Base-by-base conservation (phyloP, 2,888 invertebrate genomes). In the Gisinianus flammeolus region DNA sequence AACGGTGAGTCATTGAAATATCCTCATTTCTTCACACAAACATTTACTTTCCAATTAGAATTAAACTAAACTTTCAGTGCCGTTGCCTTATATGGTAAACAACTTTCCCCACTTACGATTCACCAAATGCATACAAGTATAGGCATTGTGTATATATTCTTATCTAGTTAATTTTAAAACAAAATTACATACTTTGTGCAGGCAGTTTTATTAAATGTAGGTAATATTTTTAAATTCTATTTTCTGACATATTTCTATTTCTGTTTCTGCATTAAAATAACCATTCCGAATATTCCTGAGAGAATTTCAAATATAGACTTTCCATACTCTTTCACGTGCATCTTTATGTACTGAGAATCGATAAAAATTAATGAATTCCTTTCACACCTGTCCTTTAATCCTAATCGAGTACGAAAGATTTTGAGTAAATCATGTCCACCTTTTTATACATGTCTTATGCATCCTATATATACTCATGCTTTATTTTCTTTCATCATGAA, bases 311-410 rank as follows among this genome's bases (percentile, higher is more conserved):
- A 44, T 6, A 6, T 44, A 44, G 8, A 44, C 19, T 44, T n/a
- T n/a, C n/a, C n/a, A n/a, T n/a, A n/a, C n/a, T n/a, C n/a, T n/a
- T n/a, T n/a, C n/a, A n/a, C n/a, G n/a, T n/a, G n/a, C n/a, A n/a
- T n/a, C n/a, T n/a, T n/a, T n/a, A n/a, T n/a, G n/a, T n/a, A n/a
- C 3, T 19, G 19, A 44, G 19, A 44, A 44, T 16, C 12, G 19
- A 44, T 12, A 44, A 44, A 12, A 28, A 26, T 62, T 62, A 62
- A 62, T 62, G 24, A 62, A 62, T 62, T 62, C 62, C 12, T 62
- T 26, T 62, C 62, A 28, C 62, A 62, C 28, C 26, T 62, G 62
- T 62, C 12, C 12, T 26, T 62, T 62, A 1, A 26, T 62, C 12
- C 12, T 12, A 62, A 62, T 26, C 44, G 35, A 44, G 12, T 44